Evolutionary conservation across 2,113 vertebrate genomes (phyloP), one percentile per base, ranked within the genome.

Genomic region (Trematocara nigrifrons): DNA sequence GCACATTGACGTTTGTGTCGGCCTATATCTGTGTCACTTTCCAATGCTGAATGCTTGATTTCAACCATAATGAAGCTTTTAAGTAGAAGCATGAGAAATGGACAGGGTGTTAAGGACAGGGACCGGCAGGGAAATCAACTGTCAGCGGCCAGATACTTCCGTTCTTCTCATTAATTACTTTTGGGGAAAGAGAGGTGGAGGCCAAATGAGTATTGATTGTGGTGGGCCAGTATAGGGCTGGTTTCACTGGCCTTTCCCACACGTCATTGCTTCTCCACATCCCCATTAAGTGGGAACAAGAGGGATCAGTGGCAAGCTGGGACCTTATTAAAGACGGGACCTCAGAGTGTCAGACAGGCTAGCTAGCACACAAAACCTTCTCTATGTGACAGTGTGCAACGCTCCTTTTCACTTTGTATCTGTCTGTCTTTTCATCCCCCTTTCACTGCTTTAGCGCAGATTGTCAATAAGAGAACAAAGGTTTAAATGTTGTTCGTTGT

Each of bases 201-300:
- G 89, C 83, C 83, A 95, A 95, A 96, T 94, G 90, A 96, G 91
- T 95, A 96, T 96, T 95, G 94, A 96, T 96, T 93, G 89, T 91
- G 88, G 89, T 88, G 88, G 86, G 86, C 91, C 85, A 83, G 90
- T 89, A 81, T 86, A 88, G 88, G 90, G 87, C 91, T 51, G 69
- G 83, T 89, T 94, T 91, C 86, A 88, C 89, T 87, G 91, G 93
- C 92, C 91, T 91, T 90, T 93, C 82, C 85, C 92, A 92, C 94
- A 94, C 83, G 80, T 95, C 95, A 92, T 92, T 93, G 94, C 92
- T 84, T 92, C 86, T 95, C 93, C 91, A 92, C 90, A 87, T 93
- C 89, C 93, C 92, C 92, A 93, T 94, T 95, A 93, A 92, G 83
- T 92, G 88, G 90, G 86, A 94, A 95, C 94, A 96, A 94, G 95